Conservation (phyloP, 2,888 invertebrate genomes). For the Chrysomela aeneicollis region DNA sequence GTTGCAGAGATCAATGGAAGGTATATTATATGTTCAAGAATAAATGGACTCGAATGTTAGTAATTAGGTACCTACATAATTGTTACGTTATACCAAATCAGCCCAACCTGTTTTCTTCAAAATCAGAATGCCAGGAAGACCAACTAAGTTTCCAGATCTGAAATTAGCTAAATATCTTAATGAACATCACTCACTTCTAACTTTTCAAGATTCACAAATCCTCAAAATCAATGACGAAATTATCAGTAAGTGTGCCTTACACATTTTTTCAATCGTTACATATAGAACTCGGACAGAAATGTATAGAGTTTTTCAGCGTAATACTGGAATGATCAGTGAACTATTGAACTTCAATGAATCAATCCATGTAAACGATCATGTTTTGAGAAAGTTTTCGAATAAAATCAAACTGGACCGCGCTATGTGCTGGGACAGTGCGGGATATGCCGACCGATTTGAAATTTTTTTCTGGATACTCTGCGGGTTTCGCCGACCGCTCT, state of each 20-base stretch:
- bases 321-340: background rate
- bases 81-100: no score
- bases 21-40: no score
- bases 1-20: no score
- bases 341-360: background rate
- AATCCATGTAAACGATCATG: background rate
- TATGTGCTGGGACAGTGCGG: no score
- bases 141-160: conserved; percentile 1
- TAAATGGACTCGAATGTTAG: no score
- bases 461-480: no score
- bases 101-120: background rate
- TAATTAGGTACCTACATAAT: no score
- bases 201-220: conserved; percentile 6
- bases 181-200: background rate
- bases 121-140: conserved; percentile 8
- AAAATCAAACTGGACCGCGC: background rate
- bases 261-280: background rate
- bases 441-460: no score
- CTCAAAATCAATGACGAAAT: conserved; percentile 8
- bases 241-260: background rate
- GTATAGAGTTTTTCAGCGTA: conserved; percentile 3
- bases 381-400: background rate
- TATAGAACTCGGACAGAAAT: conserved; percentile 7
- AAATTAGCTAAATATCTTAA: conserved; percentile 7
- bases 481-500: no score